Conservation (phyloP, 2,888 invertebrate genomes). For the Ceriagrion tenellum region DNA sequence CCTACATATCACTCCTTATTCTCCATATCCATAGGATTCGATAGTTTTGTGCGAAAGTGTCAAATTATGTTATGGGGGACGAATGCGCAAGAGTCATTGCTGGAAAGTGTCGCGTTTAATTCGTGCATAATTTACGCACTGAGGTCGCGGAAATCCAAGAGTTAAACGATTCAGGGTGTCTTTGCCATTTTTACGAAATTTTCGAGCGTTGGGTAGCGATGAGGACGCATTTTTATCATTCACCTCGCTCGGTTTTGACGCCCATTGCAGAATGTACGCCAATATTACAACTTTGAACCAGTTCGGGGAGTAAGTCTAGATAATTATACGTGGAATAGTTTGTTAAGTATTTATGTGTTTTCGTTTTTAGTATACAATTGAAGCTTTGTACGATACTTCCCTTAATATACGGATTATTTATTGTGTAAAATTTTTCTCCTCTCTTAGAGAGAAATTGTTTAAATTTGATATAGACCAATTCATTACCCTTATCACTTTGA, state of each 20-base stretch:
- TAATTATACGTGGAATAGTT: background rate
- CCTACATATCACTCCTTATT: no score
- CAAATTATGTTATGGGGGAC: background rate
- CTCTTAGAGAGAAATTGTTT: background rate
- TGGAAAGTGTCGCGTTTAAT: background rate
- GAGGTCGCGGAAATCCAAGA: background rate
- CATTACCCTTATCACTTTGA: background rate
- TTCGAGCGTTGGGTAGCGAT: no score
- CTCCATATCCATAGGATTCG: background rate
- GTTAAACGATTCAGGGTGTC: background rate
- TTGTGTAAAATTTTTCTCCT: background rate
- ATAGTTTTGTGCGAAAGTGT: background rate
- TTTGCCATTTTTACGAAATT: no score
- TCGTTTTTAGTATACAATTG: no score
- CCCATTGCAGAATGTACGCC: no score
- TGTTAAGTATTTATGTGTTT: no score
- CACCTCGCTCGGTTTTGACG: no score
- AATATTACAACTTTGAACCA: no score
- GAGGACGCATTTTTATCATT: background rate
- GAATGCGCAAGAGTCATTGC: background rate
- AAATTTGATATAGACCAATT: background rate
- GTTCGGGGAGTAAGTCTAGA: background rate
- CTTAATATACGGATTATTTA: background rate
- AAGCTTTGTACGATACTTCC: background rate
- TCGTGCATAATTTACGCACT: constrained; percentile 2